A percentile compares a stretch with the other conserved stretches of the same genome.
phyloP scores from a whole-genome alignment of 2,888 invertebrate species.

The Cerceris rybyensis region DNA sequence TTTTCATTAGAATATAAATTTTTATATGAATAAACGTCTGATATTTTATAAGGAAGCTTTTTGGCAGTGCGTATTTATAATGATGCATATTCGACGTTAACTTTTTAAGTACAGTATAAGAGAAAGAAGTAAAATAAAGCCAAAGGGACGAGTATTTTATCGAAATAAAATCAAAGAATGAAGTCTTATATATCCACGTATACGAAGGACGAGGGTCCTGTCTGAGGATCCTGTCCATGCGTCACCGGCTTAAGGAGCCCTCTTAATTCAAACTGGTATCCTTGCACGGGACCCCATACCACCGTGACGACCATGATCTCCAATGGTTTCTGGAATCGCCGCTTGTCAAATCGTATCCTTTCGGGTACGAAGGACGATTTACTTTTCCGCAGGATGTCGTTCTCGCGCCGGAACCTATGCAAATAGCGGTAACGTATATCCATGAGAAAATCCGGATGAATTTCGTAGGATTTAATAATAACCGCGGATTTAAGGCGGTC shows the following conservation, averaged over 20 bases:
- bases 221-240: constrained; percentile 43
- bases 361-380: constrained; percentile 49
- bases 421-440: constrained; percentile 74
- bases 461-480: constrained; percentile 44
- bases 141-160: constrained; percentile 3
- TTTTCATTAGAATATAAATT: too few relatives aligned
- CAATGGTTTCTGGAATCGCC: constrained; percentile 63
- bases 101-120: neutral
- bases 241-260: constrained; percentile 46
- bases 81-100: too few relatives aligned
- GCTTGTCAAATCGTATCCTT: constrained; percentile 70
- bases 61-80: too few relatives aligned
- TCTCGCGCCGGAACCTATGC: constrained; percentile 65
- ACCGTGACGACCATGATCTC: constrained; percentile 30
- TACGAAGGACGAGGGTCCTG: constrained; percentile 33
- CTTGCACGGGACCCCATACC: constrained; percentile 46
- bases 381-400: constrained; percentile 52
- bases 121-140: neutral
- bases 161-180: constrained; percentile 16
- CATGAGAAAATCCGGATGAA: constrained; percentile 71
- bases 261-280: constrained; percentile 62
- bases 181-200: constrained; percentile 34
- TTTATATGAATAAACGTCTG: too few relatives aligned
- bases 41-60: too few relatives aligned
- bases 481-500: constrained; percentile 4